These are phyloP conservation scores for Drosophila miranda DNA, from an alignment of 1,140 invertebrate species.

Conservation along the genomic window DNA sequence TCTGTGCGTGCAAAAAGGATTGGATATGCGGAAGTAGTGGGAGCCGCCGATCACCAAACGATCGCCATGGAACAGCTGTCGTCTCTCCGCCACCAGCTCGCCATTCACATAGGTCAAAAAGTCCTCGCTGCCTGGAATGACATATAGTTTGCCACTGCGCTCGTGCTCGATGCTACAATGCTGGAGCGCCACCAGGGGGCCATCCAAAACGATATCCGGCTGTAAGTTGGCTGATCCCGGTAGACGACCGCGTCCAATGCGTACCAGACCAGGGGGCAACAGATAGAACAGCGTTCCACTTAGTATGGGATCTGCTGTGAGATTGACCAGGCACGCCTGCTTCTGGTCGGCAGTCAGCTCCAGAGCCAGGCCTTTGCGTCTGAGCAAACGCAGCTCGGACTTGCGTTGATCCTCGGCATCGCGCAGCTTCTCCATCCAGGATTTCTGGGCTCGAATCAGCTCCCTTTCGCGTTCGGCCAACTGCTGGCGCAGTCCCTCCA, in stretches of 20 bases:
- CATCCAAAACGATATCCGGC: conserved; percentile 86
- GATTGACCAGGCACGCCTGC: conserved; percentile 86
- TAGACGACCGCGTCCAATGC: conserved; percentile 81
- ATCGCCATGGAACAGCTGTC: conserved; percentile 85
- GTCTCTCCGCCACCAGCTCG: conserved; percentile 83
- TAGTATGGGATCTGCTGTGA: conserved; percentile 88
- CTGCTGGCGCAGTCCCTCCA: conserved; percentile 84
- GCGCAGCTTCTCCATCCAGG: conserved; percentile 85
- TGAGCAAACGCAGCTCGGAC: conserved; percentile 84
- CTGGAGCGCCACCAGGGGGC: conserved; percentile 86
- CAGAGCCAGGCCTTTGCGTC: conserved; percentile 84
- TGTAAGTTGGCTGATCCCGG: conserved; percentile 44
- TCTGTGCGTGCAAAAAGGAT: conserved; percentile 80
- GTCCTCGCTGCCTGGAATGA: conserved; percentile 83
- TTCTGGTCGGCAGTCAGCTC: conserved; percentile 82
- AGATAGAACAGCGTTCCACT: conserved; percentile 88
- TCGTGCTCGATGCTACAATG: conserved; percentile 84
- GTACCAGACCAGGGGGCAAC: conserved; percentile 83
- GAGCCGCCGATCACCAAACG: conserved; percentile 87
- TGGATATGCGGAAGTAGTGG: conserved; percentile 86
- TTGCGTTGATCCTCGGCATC: conserved; percentile 85
- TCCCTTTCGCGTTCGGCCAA: conserved; percentile 86
- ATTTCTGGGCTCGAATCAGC: conserved; percentile 84
- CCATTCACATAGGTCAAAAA: conserved; percentile 88
- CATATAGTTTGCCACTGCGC: conserved; percentile 82